Conservation (phyloP, 2,113 vertebrate species). For the Psammodynastes pulverulentus region DNA sequence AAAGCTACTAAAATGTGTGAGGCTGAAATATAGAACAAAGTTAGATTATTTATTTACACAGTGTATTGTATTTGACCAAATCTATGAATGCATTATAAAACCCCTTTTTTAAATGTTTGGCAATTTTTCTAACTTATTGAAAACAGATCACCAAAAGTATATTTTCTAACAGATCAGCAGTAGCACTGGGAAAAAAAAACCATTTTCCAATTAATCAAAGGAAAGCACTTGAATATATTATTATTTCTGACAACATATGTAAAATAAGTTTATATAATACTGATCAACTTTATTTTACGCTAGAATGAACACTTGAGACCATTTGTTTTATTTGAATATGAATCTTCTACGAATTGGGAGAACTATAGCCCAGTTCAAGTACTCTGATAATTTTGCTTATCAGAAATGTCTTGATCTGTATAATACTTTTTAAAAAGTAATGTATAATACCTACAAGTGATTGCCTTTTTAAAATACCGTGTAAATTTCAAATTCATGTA, state of each 20-base stretch:
- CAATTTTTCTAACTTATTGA: constrained; percentile 39
- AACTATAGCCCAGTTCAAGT: constrained; percentile 35
- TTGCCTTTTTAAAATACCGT: constrained; percentile 52
- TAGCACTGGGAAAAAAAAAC: constrained; percentile 50
- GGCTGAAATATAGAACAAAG: constrained; percentile 47
- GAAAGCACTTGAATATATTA: constrained; percentile 56
- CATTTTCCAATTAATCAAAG: constrained; percentile 47
- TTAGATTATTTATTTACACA: constrained; percentile 50
- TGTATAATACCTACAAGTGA: constrained; percentile 48
- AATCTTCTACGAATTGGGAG: not conserved
- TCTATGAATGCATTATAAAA: constrained; percentile 30
- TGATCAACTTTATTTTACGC: not conserved
- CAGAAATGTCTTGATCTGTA: constrained; percentile 41
- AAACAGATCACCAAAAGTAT: constrained; percentile 27
- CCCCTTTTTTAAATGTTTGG: constrained; percentile 33
- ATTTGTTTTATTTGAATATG: not conserved
- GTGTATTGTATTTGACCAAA: constrained; percentile 60
- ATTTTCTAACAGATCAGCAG: constrained; percentile 33
- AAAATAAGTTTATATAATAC: constrained; percentile 46
- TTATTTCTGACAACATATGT: constrained; percentile 57
- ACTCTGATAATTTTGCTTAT: constrained; percentile 52
- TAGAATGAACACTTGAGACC: not conserved
- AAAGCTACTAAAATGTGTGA: constrained; percentile 39
- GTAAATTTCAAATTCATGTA: constrained; percentile 56
- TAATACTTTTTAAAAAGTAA: constrained; percentile 41